A percentile compares a stretch with the other conserved stretches of the same genome.
phyloP scores from a whole-genome alignment of 2,888 invertebrate genomes.

The Phortica okadai region DNA sequence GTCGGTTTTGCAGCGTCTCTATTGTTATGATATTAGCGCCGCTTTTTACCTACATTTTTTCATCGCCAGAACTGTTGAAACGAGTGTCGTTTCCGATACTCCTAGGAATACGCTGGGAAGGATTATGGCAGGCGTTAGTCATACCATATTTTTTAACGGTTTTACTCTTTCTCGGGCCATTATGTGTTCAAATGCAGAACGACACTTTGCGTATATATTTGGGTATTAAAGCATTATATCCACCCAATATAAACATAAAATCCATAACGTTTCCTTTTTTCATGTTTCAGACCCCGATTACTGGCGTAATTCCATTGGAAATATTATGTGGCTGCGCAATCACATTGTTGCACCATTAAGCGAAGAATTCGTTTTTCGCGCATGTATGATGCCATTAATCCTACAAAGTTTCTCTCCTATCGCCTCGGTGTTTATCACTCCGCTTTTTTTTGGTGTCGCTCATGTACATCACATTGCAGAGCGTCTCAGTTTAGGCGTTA shows the following conservation, averaged over 20 bases:
- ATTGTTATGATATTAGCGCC: slow-evolving; percentile 89
- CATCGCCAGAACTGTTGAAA: slow-evolving; percentile 80
- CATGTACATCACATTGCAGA: slow-evolving; percentile 95
- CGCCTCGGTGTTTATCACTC: slow-evolving; percentile 88
- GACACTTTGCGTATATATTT: slow-evolving; percentile 83
- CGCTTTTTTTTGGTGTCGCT: slow-evolving; percentile 94
- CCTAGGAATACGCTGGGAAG: slow-evolving; percentile 86
- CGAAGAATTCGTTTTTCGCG: slow-evolving; percentile 96
- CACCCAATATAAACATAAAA: background rate
- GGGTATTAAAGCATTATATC: slow-evolving; percentile 77
- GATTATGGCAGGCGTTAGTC: slow-evolving; percentile 84
- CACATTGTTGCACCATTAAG: slow-evolving; percentile 94
- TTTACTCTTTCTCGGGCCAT: slow-evolving; percentile 89
- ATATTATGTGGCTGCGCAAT: slow-evolving; percentile 91
- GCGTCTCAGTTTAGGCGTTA: slow-evolving; percentile 83
- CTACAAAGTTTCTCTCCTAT: slow-evolving; percentile 87
- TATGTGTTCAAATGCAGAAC: slow-evolving; percentile 84
- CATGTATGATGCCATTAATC: slow-evolving; percentile 95
- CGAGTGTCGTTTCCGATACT: slow-evolving; percentile 82
- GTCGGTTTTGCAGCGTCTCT: slow-evolving; percentile 90
- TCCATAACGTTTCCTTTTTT: background rate
- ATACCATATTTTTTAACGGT: slow-evolving; percentile 88
- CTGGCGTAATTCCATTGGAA: slow-evolving; percentile 84
- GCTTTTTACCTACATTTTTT: slow-evolving; percentile 84
- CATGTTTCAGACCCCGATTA: slow-evolving; percentile 81